Conservation (phyloP, 2,113 vertebrate genomes). For the Crotalus helleri region DNA sequence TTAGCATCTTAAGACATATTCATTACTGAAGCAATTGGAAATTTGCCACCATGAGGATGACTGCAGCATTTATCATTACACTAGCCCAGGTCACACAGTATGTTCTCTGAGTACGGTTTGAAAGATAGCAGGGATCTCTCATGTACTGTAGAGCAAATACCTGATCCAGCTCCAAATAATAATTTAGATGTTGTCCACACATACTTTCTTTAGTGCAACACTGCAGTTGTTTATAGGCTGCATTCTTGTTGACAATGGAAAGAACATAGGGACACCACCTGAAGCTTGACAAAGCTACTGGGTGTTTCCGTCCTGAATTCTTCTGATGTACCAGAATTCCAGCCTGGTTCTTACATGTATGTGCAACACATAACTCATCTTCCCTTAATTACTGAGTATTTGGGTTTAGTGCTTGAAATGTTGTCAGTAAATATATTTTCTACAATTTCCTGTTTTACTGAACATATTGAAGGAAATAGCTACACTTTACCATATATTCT, state of each 20-base stretch:
- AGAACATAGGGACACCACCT: neutral
- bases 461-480: neutral
- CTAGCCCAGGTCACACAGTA: neutral
- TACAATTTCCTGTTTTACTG: neutral
- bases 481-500: neutral
- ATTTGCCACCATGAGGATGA: neutral
- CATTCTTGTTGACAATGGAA: neutral
- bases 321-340: neutral
- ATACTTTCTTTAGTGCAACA: neutral
- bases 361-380: neutral
- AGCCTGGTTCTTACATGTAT: neutral
- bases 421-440: neutral
- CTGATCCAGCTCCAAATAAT: neutral
- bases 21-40: neutral
- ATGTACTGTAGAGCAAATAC: neutral
- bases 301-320: neutral
- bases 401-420: neutral
- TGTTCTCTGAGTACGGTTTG: neutral
- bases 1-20: neutral
- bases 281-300: neutral
- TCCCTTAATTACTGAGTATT: neutral
- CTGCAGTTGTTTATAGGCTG: neutral
- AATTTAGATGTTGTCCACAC: neutral
- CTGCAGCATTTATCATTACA: neutral
- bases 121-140: neutral